These are phyloP conservation scores for Globicephala melas DNA, from an alignment of 2,113 vertebrate species.

Conservation along the genomic window DNA sequence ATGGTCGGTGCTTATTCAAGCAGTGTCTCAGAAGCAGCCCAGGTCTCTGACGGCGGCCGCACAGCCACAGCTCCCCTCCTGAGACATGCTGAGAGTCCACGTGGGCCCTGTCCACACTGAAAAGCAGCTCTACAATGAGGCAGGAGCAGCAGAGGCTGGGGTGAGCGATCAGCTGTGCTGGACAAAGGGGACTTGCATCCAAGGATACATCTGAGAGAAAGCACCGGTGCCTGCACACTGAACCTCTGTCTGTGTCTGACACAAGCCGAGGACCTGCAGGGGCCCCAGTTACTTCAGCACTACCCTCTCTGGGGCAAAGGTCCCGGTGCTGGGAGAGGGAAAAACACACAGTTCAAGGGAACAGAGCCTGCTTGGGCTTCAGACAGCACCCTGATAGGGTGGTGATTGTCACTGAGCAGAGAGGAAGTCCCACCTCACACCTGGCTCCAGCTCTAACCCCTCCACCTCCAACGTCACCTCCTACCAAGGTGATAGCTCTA, in stretches of 20 bases:
- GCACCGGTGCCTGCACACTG: fast-evolving
- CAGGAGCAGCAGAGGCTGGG: not conserved
- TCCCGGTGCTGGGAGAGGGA: not conserved
- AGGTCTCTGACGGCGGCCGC: not conserved
- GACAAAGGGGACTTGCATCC: not conserved
- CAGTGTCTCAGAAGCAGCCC: not conserved
- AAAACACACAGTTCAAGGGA: not conserved
- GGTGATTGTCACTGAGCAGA: not conserved
- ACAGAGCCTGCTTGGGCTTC: not conserved
- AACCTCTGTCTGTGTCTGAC: too few species aligned
- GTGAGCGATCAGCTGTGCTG: not conserved
- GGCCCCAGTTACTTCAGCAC: not conserved
- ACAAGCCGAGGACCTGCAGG: too few species aligned
- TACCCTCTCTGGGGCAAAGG: not conserved
- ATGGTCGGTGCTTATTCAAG: not conserved
- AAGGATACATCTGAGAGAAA: not conserved
- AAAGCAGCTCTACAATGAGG: not conserved
- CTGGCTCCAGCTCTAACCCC: not conserved
- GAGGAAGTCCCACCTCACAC: not conserved
- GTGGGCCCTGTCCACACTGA: not conserved
- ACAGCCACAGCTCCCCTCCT: not conserved
- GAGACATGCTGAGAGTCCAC: not conserved
- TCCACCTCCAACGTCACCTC: not conserved
- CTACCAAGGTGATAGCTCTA: not conserved
- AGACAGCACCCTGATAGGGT: not conserved